These are phyloP conservation scores for Musca vetustissima DNA, from an alignment of 1,140 invertebrate genomes.

Conservation along the genomic window DNA sequence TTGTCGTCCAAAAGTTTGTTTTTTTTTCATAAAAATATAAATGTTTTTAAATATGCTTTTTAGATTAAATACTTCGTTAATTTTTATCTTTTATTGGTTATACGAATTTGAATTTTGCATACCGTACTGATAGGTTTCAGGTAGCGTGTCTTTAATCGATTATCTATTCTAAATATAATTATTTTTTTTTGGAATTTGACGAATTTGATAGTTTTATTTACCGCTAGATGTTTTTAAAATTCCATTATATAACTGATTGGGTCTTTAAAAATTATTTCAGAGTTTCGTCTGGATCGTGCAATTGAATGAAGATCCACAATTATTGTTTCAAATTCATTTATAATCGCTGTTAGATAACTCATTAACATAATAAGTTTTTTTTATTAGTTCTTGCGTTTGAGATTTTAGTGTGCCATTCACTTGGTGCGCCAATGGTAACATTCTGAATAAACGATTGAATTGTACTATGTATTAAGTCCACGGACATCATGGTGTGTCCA, in stretches of 20 bases:
- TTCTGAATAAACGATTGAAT: constrained; percentile 12
- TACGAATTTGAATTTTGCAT: background rate
- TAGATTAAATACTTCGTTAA: no score
- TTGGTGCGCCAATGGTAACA: constrained; percentile 5
- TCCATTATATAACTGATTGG: background rate
- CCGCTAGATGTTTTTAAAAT: background rate
- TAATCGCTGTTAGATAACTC: constrained; percentile 13
- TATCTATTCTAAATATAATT: background rate
- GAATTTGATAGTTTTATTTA: background rate
- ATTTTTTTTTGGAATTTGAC: background rate
- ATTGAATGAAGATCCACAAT: background rate
- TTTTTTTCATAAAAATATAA: no score
- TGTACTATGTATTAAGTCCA: constrained; percentile 15
- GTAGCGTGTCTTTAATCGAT: background rate
- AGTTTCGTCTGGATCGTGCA: background rate
- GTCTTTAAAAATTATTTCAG: background rate
- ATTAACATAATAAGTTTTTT: constrained; percentile 11
- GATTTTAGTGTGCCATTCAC: constrained; percentile 19
- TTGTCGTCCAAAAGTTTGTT: no score
- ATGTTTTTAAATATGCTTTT: no score
- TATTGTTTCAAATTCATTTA: background rate
- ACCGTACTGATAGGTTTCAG: background rate
- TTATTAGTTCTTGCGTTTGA: constrained; percentile 22
- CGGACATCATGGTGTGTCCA: background rate
- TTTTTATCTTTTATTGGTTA: no score